phyloP scores from a whole-genome alignment of 2,888 invertebrate genomes.

The Danaus chrysippus region DNA sequence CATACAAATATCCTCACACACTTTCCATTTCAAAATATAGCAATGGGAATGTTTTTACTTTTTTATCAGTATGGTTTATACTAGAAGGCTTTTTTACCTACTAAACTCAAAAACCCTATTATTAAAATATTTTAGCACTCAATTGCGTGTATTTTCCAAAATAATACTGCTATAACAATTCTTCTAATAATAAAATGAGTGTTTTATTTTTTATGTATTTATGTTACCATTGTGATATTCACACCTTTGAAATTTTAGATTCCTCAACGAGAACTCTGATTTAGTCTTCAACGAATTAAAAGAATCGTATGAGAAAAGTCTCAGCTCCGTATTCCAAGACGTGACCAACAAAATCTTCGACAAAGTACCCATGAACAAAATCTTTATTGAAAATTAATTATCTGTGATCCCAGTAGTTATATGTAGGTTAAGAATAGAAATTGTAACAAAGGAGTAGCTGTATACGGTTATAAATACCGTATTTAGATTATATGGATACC shows the following conservation, averaged over 20 bases:
- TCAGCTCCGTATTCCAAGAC: conserved; percentile 82
- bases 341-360: conserved; percentile 83
- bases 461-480: too few species aligned
- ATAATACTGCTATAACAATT: too few species aligned
- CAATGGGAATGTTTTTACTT: too few species aligned
- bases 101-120: too few species aligned
- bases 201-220: background rate
- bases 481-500: conserved; percentile 50
- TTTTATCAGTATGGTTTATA: too few species aligned
- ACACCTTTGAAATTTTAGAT: conserved; percentile 50
- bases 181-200: background rate
- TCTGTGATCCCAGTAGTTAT: conserved; percentile 31
- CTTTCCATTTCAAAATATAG: too few species aligned
- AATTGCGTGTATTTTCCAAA: too few species aligned
- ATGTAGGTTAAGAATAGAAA: conserved; percentile 2
- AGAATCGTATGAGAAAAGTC: conserved; percentile 82
- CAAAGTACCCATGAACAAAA: conserved; percentile 82
- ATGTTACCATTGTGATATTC: background rate
- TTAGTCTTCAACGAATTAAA: conserved; percentile 83
- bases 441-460: conserved; percentile 15
- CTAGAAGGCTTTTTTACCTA: too few species aligned
- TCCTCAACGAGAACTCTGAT: conserved; percentile 84
- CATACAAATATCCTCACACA: too few species aligned
- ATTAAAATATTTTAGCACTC: too few species aligned
- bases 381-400: conserved; percentile 73